Conservation (phyloP, 1,140 invertebrate genomes). For the Euschistus heros region DNA sequence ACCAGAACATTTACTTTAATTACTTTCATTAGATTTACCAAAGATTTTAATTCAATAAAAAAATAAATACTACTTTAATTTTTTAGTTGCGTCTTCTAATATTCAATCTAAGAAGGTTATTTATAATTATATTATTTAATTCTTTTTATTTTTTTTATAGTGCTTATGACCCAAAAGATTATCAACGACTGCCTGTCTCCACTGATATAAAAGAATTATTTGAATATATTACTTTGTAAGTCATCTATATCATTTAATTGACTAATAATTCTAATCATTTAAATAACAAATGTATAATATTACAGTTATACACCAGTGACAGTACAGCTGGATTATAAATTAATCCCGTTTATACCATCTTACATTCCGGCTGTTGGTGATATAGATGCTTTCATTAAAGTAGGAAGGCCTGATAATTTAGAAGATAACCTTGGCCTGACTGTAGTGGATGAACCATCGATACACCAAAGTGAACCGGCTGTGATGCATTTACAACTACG, state of each 20-base stretch:
- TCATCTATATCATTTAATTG: conserved; percentile 23
- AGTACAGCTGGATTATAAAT: conserved; percentile 78
- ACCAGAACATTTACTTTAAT: too few relatives aligned
- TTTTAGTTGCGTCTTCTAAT: too few relatives aligned
- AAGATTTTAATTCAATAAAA: too few relatives aligned
- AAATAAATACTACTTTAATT: too few relatives aligned
- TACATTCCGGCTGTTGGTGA: conserved; percentile 96
- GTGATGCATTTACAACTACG: conserved; percentile 85
- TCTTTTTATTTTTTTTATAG: conserved; percentile 32
- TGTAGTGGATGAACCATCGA: conserved; percentile 88
- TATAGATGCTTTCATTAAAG: conserved; percentile 95
- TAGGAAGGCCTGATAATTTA: conserved; percentile 65
- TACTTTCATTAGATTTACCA: too few relatives aligned
- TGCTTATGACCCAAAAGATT: conserved; percentile 75
- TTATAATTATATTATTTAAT: background rate
- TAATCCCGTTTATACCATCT: conserved; percentile 91
- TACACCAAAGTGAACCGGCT: conserved; percentile 89
- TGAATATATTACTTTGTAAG: conserved; percentile 80
- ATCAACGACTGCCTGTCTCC: conserved; percentile 69
- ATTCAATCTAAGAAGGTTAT: background rate
- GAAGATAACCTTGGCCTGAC: conserved; percentile 65
- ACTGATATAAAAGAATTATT: conserved; percentile 85
- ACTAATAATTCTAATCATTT: conserved; percentile 20
- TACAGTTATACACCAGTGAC: conserved; percentile 81
- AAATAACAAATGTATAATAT: background rate